Base-by-base conservation (phyloP, 1,140 invertebrate genomes). In the Philaenus spumarius region DNA sequence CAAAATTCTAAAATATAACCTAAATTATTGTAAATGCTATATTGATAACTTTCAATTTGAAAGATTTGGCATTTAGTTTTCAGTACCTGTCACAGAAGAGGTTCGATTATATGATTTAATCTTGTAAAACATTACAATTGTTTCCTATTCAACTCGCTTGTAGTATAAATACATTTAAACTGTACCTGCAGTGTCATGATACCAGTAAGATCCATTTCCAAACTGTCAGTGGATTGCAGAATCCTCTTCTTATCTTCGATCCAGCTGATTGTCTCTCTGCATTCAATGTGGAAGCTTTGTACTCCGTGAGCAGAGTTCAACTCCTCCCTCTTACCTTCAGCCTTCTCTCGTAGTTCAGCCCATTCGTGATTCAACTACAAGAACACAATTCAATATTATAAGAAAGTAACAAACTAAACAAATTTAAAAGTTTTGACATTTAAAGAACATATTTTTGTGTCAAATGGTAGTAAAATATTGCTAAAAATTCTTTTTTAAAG, bases 271-370 rank as follows among this genome's bases (percentile, higher is more conserved):
- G 96, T 98, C 77, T 99, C 97, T 64, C 95, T 87, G 70, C 95
- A 98, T 74, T 99, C 97, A 76, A 99, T 98, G 70, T 98, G 94
- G 91, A 98, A 99, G 30, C 95, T 98, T 77, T 99, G 97, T 14
- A 99, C 89, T 19, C 95, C 94, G 77, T 98, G 95, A 11, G 95
- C 93, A 0, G 93, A 89, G 67, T 95, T 94, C 34, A 99, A 81
- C 63, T 95, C 91, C 59, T 95, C 94, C 66, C 93, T 85, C 78
- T 98, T 98, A 15, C 82, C 82, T 73, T 98, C 95, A 9, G 96
- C 94, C 76, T 85, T 78, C 83, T 97, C 75, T 82, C 93, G 53
- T 7, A 98, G 77, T 64, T 92, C 81, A 2, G 86, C 84, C 91
- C 91, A 94, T 66, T 89, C 86, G 65, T 87, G 81, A 69, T 93